These are phyloP conservation scores for Leucophenga montana DNA, from an alignment of 2,888 invertebrate species.

Conservation along the genomic window DNA sequence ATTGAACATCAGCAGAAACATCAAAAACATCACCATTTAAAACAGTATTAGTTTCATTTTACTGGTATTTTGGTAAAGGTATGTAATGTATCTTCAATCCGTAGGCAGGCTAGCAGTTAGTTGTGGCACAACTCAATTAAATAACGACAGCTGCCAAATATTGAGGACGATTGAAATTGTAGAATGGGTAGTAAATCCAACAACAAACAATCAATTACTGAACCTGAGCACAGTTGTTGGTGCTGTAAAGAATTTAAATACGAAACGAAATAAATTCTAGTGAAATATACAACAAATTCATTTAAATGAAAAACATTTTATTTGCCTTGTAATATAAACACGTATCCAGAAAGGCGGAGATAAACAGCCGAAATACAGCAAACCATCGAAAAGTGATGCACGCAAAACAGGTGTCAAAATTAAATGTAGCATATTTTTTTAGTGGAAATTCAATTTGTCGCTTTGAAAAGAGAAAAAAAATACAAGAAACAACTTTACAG, in stretches of 20 bases:
- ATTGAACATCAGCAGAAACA: conserved; percentile 30
- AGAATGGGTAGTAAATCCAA: too few species aligned
- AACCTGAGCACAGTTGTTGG: too few species aligned
- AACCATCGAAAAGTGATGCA: neutral
- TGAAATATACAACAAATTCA: conserved; percentile 3
- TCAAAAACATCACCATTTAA: conserved; percentile 26
- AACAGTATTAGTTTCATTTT: neutral
- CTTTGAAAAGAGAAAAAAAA: too few species aligned
- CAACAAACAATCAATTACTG: too few species aligned
- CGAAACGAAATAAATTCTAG: neutral
- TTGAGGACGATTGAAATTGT: neutral
- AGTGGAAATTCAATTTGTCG: conserved; percentile 14
- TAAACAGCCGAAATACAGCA: conserved; percentile 42
- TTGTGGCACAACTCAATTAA: conserved; percentile 5
- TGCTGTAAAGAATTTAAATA: too few species aligned
- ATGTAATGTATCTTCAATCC: neutral
- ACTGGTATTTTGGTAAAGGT: neutral
- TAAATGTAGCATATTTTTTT: conserved; percentile 53
- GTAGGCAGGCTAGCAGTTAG: neutral
- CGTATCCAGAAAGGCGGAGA: conserved; percentile 1
- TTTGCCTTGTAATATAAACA: conserved; percentile 29
- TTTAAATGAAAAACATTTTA: conserved; percentile 33
- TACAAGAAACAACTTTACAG: too few species aligned
- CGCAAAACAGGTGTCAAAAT: conserved; percentile 55
- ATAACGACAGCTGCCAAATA: neutral